Percentiles rank a stretch among this genome's conserved stretches.
These are phyloP conservation scores for Caloenas nicobarica DNA, from an alignment of 2,113 vertebrate genomes.

Conservation along the genomic window DNA sequence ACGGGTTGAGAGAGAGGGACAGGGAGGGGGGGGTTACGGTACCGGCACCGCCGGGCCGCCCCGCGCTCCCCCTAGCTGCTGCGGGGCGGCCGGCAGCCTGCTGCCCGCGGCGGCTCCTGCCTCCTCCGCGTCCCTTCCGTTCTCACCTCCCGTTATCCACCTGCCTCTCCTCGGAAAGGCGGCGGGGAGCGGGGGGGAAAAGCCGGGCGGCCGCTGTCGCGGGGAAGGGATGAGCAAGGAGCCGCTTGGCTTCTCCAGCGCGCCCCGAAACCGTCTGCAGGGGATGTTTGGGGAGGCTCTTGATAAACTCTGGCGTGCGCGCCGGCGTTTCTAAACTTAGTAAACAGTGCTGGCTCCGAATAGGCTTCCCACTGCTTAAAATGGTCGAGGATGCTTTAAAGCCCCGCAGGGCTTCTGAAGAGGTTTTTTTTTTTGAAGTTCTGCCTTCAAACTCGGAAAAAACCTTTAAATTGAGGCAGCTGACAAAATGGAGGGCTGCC, in stretches of 20 bases:
- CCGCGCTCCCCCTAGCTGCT: slow-evolving; percentile 7
- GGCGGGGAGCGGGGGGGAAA: neutral
- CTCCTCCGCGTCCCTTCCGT: neutral
- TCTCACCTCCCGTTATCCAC: neutral
- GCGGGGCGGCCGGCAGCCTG: neutral
- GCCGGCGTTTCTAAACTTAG: neutral
- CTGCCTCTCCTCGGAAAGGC: neutral
- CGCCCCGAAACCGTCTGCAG: neutral
- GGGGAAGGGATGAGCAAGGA: no score
- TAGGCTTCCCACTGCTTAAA: neutral
- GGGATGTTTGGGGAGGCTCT: neutral
- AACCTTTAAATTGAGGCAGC: slow-evolving; percentile 7
- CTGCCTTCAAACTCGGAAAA: neutral
- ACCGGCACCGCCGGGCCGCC: neutral
- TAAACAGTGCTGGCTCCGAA: neutral
- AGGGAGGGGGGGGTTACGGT: neutral
- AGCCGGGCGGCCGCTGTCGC: neutral
- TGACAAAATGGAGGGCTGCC: slow-evolving; percentile 65
- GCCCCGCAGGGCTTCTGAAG: neutral
- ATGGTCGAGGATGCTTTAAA: neutral
- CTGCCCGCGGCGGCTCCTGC: neutral
- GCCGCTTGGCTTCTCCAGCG: neutral
- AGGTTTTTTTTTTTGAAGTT: neutral
- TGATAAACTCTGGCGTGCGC: neutral
- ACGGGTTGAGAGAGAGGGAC: neutral